phyloP scores from a whole-genome alignment of 2,888 invertebrate genomes.

The Fragum sueziense region DNA sequence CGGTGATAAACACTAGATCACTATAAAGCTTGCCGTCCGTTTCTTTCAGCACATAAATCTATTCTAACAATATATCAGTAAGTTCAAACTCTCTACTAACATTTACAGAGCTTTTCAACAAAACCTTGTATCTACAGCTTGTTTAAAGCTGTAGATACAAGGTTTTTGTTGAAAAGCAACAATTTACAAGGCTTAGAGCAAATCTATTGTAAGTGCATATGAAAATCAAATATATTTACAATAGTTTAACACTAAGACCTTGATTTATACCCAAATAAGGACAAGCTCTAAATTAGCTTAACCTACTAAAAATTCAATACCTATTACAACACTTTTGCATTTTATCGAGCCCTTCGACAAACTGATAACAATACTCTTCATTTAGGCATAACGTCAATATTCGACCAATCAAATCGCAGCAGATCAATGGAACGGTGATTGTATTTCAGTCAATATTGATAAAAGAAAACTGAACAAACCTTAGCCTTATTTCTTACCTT shows the following conservation, averaged over 20 bases:
- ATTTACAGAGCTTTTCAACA: no score
- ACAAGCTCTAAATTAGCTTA: neutral
- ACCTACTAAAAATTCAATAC: neutral
- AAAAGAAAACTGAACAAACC: constrained; percentile 43
- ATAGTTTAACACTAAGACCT: neutral
- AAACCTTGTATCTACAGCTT: no score
- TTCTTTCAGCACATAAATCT: constrained; percentile 32
- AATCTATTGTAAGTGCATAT: no score
- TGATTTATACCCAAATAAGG: neutral
- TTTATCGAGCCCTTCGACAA: constrained; percentile 28
- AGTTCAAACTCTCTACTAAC: constrained; percentile 11
- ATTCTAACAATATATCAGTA: constrained; percentile 29
- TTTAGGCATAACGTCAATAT: constrained; percentile 55
- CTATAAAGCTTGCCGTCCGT: constrained; percentile 23
- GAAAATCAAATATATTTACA: no score
- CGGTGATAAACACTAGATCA: neutral
- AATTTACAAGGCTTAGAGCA: no score
- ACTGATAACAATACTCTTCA: constrained; percentile 59
- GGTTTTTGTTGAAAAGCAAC: no score
- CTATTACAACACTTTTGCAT: constrained; percentile 35
- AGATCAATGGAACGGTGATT: constrained; percentile 58
- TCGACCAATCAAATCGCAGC: constrained; percentile 56
- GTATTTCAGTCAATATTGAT: constrained; percentile 55
- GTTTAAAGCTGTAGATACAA: no score
- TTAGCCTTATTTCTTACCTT: constrained; percentile 18